These are phyloP conservation scores for Embiotoca jacksoni DNA, from an alignment of 2,113 vertebrate species.

Conservation along the genomic window DNA sequence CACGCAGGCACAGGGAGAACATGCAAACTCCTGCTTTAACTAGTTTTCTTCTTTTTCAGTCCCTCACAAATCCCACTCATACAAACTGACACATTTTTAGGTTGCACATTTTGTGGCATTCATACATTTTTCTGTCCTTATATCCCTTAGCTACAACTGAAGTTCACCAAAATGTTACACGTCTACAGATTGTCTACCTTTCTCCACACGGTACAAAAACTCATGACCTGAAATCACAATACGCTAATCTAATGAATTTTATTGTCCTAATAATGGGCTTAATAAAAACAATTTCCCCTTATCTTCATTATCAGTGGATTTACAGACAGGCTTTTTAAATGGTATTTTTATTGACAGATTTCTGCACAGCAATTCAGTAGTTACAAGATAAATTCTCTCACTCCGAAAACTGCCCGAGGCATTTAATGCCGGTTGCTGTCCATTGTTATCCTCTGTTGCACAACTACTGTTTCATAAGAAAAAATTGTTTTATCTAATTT, in stretches of 20 bases:
- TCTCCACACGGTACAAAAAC: neutral
- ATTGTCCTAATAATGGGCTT: neutral
- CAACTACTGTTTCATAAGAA: neutral
- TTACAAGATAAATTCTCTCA: neutral
- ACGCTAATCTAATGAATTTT: neutral
- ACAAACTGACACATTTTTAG: too few relatives aligned
- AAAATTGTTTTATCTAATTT: neutral
- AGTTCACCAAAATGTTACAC: too few relatives aligned
- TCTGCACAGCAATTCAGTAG: constrained; percentile 5
- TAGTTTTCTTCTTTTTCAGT: too few relatives aligned
- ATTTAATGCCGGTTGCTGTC: constrained; percentile 15
- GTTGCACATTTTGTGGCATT: too few relatives aligned
- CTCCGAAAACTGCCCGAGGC: constrained; percentile 13
- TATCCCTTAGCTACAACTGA: too few relatives aligned
- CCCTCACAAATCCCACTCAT: too few relatives aligned
- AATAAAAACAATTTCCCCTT: neutral
- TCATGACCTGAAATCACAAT: neutral
- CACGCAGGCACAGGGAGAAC: too few relatives aligned
- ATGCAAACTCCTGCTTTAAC: too few relatives aligned
- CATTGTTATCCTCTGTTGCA: constrained; percentile 5
- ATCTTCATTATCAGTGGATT: constrained; percentile 8
- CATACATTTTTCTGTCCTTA: too few relatives aligned
- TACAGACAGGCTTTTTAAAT: neutral
- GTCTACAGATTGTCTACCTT: rapidly evolving
- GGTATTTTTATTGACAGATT: neutral